phyloP scores from a whole-genome alignment of 2,888 invertebrate genomes.

The Andrena praecox region DNA sequence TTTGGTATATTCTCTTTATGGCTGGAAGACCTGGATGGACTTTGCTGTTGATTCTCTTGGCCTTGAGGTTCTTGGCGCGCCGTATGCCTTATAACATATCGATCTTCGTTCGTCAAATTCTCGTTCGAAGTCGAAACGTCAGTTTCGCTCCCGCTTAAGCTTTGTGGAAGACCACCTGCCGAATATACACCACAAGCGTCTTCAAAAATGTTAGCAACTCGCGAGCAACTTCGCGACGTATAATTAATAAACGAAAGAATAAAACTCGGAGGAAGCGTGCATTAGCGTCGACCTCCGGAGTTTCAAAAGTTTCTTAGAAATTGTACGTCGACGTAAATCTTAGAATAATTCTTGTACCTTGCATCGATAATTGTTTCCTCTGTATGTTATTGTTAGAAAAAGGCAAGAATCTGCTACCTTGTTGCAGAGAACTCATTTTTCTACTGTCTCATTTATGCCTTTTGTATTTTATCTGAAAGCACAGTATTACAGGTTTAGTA shows the following conservation, averaged over 20 bases:
- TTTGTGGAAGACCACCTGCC: constrained; percentile 89
- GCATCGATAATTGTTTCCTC: constrained; percentile 87
- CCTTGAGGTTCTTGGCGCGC: constrained; percentile 96
- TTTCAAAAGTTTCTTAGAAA: not conserved
- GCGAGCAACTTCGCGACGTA: not conserved
- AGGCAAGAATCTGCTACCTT: constrained; percentile 87
- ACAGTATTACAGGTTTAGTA: not conserved
- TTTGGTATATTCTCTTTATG: constrained; percentile 84
- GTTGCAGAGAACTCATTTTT: constrained; percentile 88
- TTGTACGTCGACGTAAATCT: not conserved
- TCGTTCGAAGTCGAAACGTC: constrained; percentile 96
- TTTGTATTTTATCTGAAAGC: constrained; percentile 85
- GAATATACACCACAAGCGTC: constrained; percentile 3
- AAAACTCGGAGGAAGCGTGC: not conserved
- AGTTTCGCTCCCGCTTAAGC: constrained; percentile 94
- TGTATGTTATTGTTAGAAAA: constrained; percentile 87
- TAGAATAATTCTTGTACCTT: constrained; percentile 73
- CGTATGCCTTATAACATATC: constrained; percentile 92
- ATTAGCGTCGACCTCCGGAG: too few relatives aligned
- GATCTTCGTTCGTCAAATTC: constrained; percentile 94
- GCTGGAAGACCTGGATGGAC: constrained; percentile 87
- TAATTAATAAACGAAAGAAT: not conserved
- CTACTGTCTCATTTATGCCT: constrained; percentile 79
- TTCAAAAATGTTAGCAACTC: not conserved
- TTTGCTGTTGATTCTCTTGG: constrained; percentile 91